Base-by-base conservation (phyloP, 2,797 vertebrate species). In the Manis javanica region DNA sequence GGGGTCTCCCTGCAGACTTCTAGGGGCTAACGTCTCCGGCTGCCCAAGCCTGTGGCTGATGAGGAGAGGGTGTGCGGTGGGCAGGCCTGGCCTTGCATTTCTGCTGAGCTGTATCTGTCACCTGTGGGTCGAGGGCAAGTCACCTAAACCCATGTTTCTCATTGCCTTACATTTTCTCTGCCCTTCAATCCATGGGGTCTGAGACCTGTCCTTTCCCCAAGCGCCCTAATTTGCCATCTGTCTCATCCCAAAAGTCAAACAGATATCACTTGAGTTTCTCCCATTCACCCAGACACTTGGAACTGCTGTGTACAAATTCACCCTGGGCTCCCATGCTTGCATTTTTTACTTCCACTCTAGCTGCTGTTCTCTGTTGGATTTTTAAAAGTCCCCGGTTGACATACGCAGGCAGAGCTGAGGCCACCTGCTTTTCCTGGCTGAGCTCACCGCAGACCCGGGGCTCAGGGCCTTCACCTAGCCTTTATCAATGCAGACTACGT, bases 111-210 rank as follows among this genome's bases (percentile, higher is more conserved):
- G 0, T 61, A 0, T 61, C 10, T 11, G 55, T 29, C 31, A 21
- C 89, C 59, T 57, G 26, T 23, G 29, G 61, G 42, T 24, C 49
- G 42, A 61, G 61, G 64, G 68, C 29, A 4, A 63, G 7, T 23
- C 21, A 2, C 26, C 37, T 0, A 1, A 18, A 12, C 11, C 7
- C 10, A 0, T 0, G 7, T 1, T 18, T 24, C 29, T 29, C 5
- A 0, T 31, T 7, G 4, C 16, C 6, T 55, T 57, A 8, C 12
- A 0, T n/a, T 83, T n/a, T 46, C 21, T 68, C 81, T n/a, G 39
- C 21, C n/a, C 55, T 64, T 53, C 34, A 3, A 0, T 46, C 3
- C 4, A 7, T 0, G 26, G 26, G 53, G 31, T 68, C 85, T 2
- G 74, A 42, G 64, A 13, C 11, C 2, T 4, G 0, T 24, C 26